Conservation (phyloP, 2,113 vertebrate genomes). For the Barbus barbus region DNA sequence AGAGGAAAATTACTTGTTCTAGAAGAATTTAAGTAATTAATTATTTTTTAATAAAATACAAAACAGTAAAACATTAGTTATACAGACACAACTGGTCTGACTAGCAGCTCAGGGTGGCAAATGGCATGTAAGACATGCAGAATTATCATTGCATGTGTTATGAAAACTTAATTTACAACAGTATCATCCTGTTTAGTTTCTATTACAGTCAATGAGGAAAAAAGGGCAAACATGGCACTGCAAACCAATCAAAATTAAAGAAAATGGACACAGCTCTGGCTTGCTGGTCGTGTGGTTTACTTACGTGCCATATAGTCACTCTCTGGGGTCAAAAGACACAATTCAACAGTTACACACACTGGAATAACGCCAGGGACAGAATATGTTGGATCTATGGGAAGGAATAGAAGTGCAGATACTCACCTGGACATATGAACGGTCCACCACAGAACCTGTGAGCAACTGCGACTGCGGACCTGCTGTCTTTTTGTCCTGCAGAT, state of each 20-base stretch:
- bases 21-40: background rate
- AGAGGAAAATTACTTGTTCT: background rate
- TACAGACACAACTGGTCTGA: conserved; percentile 51
- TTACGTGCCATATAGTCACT: conserved; percentile 83
- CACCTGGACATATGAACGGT: conserved; percentile 91
- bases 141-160: conserved; percentile 41
- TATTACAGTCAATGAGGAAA: conserved; percentile 45
- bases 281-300: conserved; percentile 70
- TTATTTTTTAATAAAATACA: background rate
- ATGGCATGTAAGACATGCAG: conserved; percentile 69
- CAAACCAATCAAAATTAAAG: conserved; percentile 54
- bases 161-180: background rate
- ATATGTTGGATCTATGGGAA: conserved; percentile 50
- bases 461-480: conserved; percentile 96
- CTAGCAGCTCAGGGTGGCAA: conserved; percentile 51
- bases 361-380: background rate
- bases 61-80: background rate
- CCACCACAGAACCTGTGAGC: conserved; percentile 83
- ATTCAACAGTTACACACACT: conserved; percentile 70
- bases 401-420: conserved; percentile 62
- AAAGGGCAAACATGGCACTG: conserved; percentile 52
- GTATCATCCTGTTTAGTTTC: conserved; percentile 17
- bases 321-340: conserved; percentile 82
- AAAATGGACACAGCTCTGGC: conserved; percentile 62
- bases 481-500: conserved; percentile 95